A percentile compares a stretch with the other conserved stretches of the same genome.
Evolutionary conservation across 1,140 invertebrate species (phyloP).

Genomic region (Propsilocerus akamusi): DNA sequence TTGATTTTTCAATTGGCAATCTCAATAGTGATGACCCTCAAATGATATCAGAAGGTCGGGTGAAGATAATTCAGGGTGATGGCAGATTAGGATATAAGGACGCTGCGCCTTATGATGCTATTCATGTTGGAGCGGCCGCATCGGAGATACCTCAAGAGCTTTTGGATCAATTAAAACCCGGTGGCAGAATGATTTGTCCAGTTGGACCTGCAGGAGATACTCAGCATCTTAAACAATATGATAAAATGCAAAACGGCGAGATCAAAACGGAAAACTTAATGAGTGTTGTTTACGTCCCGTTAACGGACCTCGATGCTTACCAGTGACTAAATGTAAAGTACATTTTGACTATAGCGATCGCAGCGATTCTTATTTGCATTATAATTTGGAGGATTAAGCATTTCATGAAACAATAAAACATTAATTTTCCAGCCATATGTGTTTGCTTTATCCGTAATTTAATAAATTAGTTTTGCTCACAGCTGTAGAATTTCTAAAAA

Average conservation of each 20-base stretch:
- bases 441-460: no score
- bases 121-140: conserved; percentile 87
- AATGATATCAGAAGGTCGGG: conserved; percentile 38
- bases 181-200: conserved; percentile 81
- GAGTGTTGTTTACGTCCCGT: conserved; percentile 92
- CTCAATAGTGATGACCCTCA: conserved; percentile 54
- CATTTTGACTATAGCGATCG: no score
- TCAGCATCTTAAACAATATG: conserved; percentile 73
- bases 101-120: conserved; percentile 73
- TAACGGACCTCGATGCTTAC: conserved; percentile 57
- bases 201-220: conserved; percentile 66
- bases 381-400: no score
- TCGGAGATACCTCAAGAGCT: conserved; percentile 46
- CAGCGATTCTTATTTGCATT: no score
- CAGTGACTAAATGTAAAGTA: conserved; percentile 4
- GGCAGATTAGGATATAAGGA: conserved; percentile 54
- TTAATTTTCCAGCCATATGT: no score
- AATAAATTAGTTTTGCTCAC: no score
- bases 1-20: conserved; percentile 54
- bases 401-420: no score
- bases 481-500: no score
- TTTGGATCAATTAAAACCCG: conserved; percentile 44
- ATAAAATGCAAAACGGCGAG: conserved; percentile 67
- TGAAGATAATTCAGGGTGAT: conserved; percentile 67
- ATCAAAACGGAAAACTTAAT: conserved; percentile 66